Evolutionary conservation across 1,140 invertebrate genomes (phyloP).

Genomic region (Venustaconcha ellipsiformis): DNA sequence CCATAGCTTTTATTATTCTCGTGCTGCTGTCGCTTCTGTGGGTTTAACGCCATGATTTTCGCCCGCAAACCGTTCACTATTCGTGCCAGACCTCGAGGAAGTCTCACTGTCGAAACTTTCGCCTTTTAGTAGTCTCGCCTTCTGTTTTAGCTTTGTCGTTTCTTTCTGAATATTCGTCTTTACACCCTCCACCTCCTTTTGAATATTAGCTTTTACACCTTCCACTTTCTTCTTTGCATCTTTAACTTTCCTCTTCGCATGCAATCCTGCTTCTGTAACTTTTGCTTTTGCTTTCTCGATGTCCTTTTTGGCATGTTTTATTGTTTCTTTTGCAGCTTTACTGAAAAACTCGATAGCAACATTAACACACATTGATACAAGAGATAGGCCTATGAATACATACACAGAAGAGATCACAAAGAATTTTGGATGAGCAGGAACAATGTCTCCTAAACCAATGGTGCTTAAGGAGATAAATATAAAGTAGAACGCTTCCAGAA

Average conservation of each 20-base stretch:
- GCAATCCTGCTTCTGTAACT: slow-evolving; percentile 16
- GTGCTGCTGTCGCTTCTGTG: no score
- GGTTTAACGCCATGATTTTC: no score
- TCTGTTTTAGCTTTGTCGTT: slow-evolving; percentile 18
- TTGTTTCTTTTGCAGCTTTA: slow-evolving; percentile 7
- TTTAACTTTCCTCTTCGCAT: slow-evolving; percentile 19
- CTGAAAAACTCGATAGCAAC: slow-evolving; percentile 75
- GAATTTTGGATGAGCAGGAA: slow-evolving; percentile 87
- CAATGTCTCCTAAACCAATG: slow-evolving; percentile 86
- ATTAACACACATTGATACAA: slow-evolving; percentile 95
- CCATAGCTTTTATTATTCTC: no score
- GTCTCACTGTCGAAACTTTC: no score
- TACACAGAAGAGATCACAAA: slow-evolving; percentile 94
- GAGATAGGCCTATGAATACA: slow-evolving; percentile 90
- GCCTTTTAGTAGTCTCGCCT: background rate
- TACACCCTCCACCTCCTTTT: slow-evolving; percentile 68
- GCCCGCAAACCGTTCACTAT: no score
- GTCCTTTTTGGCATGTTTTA: slow-evolving; percentile 20
- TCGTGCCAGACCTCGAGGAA: no score
- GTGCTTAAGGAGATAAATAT: slow-evolving; percentile 84
- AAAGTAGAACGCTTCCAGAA: slow-evolving; percentile 94
- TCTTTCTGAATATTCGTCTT: slow-evolving; percentile 22
- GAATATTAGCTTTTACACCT: slow-evolving; percentile 17
- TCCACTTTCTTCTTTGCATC: slow-evolving; percentile 68
- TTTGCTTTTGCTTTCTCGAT: slow-evolving; percentile 19